Evolutionary conservation across 2,113 vertebrate species (phyloP).

Genomic region (Podilymbus podiceps): DNA sequence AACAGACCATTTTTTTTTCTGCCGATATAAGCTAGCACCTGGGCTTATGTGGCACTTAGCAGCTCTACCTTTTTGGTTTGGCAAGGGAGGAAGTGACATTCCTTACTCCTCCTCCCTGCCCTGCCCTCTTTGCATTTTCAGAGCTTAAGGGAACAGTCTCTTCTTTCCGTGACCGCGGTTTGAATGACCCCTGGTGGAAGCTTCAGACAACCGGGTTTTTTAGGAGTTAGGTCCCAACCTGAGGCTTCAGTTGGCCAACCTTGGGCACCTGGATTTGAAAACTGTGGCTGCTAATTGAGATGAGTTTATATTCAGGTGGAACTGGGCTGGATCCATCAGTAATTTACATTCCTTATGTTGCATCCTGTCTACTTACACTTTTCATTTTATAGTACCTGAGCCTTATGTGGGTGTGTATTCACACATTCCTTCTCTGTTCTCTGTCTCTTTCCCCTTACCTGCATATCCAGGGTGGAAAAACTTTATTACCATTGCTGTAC

Average conservation of each 20-base stretch:
- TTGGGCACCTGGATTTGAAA: neutral
- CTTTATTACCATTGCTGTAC: neutral
- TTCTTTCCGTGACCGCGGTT: neutral
- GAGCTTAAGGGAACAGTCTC: neutral
- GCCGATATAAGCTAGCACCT: neutral
- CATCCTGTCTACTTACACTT: neutral
- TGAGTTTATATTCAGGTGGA: neutral
- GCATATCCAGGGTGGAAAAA: neutral
- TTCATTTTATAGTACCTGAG: neutral
- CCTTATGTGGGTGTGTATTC: neutral
- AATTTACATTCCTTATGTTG: neutral
- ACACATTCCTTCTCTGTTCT: neutral
- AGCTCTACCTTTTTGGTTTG: neutral
- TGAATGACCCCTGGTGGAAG: conserved; percentile 43
- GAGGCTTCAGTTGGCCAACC: neutral
- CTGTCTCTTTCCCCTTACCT: neutral
- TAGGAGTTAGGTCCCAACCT: neutral
- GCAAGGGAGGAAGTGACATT: neutral
- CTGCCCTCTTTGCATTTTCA: rapidly evolving
- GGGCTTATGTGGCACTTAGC: neutral
- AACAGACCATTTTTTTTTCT: neutral
- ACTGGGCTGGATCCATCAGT: neutral
- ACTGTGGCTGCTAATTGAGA: neutral
- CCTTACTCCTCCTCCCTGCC: neutral
- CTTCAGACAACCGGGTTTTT: neutral